Conservation (phyloP, 1,140 invertebrate species). For the Bursaphelenchus mucronatus region DNA sequence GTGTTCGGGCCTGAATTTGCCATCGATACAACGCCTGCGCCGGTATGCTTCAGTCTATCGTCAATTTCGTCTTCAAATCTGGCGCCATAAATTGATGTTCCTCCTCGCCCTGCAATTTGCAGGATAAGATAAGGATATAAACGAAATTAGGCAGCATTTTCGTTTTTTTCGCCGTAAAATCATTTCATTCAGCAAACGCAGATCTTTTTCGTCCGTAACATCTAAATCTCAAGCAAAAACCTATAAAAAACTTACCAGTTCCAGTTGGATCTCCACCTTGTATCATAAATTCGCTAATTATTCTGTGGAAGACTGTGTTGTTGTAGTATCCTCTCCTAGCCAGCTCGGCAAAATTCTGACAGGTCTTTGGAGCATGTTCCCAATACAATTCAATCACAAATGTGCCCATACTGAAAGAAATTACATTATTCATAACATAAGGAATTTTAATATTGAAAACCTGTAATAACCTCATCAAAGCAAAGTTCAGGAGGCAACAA, state of each 20-base stretch:
- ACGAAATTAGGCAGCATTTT: neutral
- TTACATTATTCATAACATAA: neutral
- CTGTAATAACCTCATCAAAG: neutral
- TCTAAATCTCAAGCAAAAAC: conserved; percentile 6
- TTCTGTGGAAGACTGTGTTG: conserved; percentile 88
- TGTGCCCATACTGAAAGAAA: conserved; percentile 30
- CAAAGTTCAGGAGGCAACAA: too few species aligned
- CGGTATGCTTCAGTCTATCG: conserved; percentile 86
- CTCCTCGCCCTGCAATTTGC: conserved; percentile 71
- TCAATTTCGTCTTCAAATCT: conserved; percentile 93
- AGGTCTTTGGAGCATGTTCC: conserved; percentile 36
- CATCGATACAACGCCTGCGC: conserved; percentile 80
- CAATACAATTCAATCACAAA: conserved; percentile 34
- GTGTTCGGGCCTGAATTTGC: conserved; percentile 90
- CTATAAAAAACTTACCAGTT: conserved; percentile 67
- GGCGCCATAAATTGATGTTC: conserved; percentile 89
- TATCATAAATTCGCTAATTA: conserved; percentile 91
- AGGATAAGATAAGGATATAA: conserved; percentile 48
- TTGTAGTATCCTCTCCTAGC: conserved; percentile 86
- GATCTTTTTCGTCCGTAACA: conserved; percentile 2
- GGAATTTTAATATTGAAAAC: neutral
- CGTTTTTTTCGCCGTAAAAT: conserved; percentile 5
- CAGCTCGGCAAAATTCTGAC: conserved; percentile 21
- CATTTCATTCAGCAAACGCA: neutral
- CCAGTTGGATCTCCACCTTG: conserved; percentile 93